These are phyloP conservation scores for Tolypeutes matacus DNA, from an alignment of 2,797 vertebrate species.

Conservation along the genomic window DNA sequence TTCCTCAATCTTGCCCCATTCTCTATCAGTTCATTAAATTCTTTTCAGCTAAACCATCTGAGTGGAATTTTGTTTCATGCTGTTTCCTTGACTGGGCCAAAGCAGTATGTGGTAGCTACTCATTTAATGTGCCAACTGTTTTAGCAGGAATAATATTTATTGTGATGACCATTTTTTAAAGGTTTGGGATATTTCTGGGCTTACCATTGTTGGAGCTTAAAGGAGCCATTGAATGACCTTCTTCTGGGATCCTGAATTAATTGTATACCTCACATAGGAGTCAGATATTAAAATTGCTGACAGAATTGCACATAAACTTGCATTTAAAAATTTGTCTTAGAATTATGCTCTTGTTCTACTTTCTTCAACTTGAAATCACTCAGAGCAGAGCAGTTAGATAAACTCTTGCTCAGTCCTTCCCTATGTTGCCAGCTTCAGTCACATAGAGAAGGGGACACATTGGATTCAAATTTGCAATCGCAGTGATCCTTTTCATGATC, in stretches of 20 bases:
- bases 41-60: too few relatives aligned
- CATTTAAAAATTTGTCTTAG: not conserved
- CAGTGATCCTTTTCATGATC: too few relatives aligned
- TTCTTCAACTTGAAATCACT: not conserved
- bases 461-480: too few relatives aligned
- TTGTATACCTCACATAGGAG: not conserved
- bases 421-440: not conserved
- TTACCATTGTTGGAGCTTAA: not conserved
- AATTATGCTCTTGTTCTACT: not conserved
- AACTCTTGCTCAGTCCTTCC: not conserved
- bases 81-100: too few relatives aligned
- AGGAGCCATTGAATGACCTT: rapidly evolving
- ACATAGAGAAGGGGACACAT: not conserved
- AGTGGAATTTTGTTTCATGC: too few relatives aligned
- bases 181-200: not conserved
- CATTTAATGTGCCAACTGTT: too few relatives aligned
- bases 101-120: too few relatives aligned
- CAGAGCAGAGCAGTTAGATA: not conserved
- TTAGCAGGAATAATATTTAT: not conserved
- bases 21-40: not conserved
- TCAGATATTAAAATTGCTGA: not conserved
- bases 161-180: not conserved
- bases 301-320: not conserved
- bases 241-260: not conserved
- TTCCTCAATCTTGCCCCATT: not conserved